These are phyloP conservation scores for Papilio dardanus DNA, from an alignment of 1,140 invertebrate genomes.

Conservation along the genomic window DNA sequence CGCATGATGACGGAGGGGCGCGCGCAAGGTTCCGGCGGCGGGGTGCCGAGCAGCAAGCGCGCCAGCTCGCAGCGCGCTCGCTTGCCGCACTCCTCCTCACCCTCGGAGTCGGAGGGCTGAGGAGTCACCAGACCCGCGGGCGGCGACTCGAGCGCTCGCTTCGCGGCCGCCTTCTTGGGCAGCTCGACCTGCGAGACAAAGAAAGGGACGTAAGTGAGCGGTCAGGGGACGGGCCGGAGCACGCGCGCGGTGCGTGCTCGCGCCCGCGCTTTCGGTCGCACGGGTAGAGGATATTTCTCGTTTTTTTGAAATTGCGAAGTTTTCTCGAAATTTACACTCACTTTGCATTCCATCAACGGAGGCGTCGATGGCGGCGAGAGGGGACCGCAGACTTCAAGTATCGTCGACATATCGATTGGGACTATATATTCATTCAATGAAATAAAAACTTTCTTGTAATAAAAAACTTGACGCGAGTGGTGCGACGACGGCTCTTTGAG, in stretches of 20 bases:
- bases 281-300: conserved; percentile 48
- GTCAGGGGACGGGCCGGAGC: conserved; percentile 51
- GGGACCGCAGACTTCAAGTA: conserved; percentile 77
- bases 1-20: conserved; percentile 89
- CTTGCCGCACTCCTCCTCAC: conserved; percentile 80
- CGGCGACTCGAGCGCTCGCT: conserved; percentile 64
- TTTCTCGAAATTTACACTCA: conserved; percentile 64
- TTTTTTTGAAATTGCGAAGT: conserved; percentile 33
- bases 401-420: conserved; percentile 69
- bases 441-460: conserved; percentile 75
- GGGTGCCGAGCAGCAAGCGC: conserved; percentile 71
- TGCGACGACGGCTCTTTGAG: conserved; percentile 47
- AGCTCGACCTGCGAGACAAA: conserved; percentile 79
- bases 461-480: conserved; percentile 65
- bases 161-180: conserved; percentile 68
- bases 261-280: conserved; percentile 70
- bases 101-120: conserved; percentile 83
- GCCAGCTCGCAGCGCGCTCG: conserved; percentile 75
- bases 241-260: conserved; percentile 73
- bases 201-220: conserved; percentile 68
- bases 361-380: conserved; percentile 81
- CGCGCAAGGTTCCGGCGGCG: conserved; percentile 73
- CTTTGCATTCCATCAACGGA: conserved; percentile 79
- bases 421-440: conserved; percentile 62
- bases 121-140: conserved; percentile 80